Evolutionary conservation across 2,113 vertebrate genomes (phyloP), one percentile per base, ranked within the genome.

Genomic region (Sardina pilchardus): DNA sequence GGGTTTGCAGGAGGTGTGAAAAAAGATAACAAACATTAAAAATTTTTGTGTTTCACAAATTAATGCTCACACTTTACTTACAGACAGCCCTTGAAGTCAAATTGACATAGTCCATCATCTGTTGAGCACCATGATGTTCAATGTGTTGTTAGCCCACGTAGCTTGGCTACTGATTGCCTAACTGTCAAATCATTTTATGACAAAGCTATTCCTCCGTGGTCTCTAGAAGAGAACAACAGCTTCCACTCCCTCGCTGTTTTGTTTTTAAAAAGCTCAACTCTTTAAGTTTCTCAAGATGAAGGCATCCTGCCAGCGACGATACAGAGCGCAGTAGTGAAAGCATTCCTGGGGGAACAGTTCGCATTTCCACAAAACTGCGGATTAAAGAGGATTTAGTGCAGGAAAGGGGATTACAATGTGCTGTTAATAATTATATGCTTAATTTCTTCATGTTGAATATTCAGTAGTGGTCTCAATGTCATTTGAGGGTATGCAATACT

Each of bases 341-440:
- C 50, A n/a, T 82, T 83, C 88, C 89, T 86, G 81, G 43, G 88
- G 91, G 89, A 91, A 81, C 88, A 82, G 87, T 93, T 91, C 86
- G 90, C 88, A 94, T 94, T 93, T 93, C 83, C 86, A 90, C 86
- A 91, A 92, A 92, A 90, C 86, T 80, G 39, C 30, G 85, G 92
- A 92, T 94, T 93, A 93, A 83, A 53, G 26, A 86, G 89, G 92
- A 91, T 95, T 92, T 92, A 89, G 75, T 78, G 88, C 89, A 90
- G 85, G 87, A 90, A 86, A 82, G 88, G 89, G 92, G 93, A 93
- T 95, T 92, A 90, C 91, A 90, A 88, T 85, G 88, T 86, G 87
- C 91, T 90, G 83, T 89, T 91, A 86, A 92, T 94, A 93, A 95
- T 93, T 90, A 93, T 92, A 91, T 93, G 88, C 92, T 91, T 90